Conservation (phyloP, 1,140 invertebrate species). For the Pristionchus pacificus region DNA sequence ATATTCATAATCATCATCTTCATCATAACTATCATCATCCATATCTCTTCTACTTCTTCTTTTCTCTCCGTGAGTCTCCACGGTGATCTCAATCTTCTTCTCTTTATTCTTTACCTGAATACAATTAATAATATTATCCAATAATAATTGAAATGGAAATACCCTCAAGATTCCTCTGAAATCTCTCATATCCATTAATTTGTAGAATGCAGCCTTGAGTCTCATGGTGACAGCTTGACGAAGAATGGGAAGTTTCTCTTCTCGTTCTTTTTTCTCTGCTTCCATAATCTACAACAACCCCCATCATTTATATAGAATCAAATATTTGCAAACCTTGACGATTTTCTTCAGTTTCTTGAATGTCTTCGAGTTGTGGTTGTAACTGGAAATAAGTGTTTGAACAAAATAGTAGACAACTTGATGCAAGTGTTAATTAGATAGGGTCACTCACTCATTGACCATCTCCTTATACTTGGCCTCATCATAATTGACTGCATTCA, state of each 20-base stretch:
- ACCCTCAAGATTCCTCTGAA: not conserved
- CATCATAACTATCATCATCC: conserved; percentile 6
- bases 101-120: not conserved
- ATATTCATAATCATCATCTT: not conserved
- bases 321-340: not conserved
- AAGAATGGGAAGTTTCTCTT: conserved; percentile 1
- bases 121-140: too few species aligned
- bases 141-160: too few species aligned
- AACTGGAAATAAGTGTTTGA: too few species aligned
- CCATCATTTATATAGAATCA: not conserved
- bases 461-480: too few species aligned
- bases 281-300: not conserved
- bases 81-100: conserved; percentile 3
- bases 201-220: conserved; percentile 10
- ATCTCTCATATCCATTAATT: conserved; percentile 1
- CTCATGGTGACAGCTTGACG: conserved; percentile 18
- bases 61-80: conserved; percentile 6
- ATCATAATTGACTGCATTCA: too few species aligned
- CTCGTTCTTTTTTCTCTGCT: not conserved
- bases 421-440: too few species aligned
- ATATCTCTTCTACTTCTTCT: not conserved
- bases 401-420: too few species aligned
- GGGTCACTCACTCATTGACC: too few species aligned
- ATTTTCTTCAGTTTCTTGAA: not conserved
- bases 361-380: too few species aligned